phyloP scores from a whole-genome alignment of 2,113 vertebrate species.

The Heloderma charlesbogerti region DNA sequence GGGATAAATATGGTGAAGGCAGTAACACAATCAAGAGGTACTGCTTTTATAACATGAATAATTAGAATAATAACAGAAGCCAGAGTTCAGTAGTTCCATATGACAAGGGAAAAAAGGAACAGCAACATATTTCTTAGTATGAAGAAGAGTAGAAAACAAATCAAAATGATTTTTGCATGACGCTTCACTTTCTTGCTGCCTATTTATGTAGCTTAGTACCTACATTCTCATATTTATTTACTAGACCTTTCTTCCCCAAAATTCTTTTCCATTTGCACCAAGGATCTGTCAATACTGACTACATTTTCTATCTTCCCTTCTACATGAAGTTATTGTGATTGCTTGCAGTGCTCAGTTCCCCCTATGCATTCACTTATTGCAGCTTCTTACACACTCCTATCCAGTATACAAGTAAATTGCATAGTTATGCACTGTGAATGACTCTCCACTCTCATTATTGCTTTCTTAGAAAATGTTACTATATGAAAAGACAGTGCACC shows the following conservation, averaged over 20 bases:
- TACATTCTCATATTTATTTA: slow-evolving; percentile 18
- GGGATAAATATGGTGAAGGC: slow-evolving; percentile 36
- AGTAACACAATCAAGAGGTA: slow-evolving; percentile 35
- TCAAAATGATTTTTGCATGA: slow-evolving; percentile 34
- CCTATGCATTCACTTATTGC: slow-evolving; percentile 27
- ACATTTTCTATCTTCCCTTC: slow-evolving; percentile 24
- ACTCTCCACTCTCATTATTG: background rate
- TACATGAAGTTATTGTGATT: background rate
- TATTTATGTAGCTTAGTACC: slow-evolving; percentile 34
- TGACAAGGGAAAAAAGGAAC: background rate
- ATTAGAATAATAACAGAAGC: slow-evolving; percentile 36
- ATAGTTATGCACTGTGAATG: background rate
- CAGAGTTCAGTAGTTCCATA: slow-evolving; percentile 24
- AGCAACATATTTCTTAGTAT: slow-evolving; percentile 39
- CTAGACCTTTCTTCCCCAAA: slow-evolving; percentile 7
- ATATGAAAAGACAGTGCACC: slow-evolving; percentile 5
- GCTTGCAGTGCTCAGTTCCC: slow-evolving; percentile 28
- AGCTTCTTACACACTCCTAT: background rate
- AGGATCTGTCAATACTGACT: slow-evolving; percentile 46
- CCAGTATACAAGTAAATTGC: background rate
- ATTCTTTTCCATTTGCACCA: slow-evolving; percentile 48
- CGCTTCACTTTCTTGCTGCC: slow-evolving; percentile 23
- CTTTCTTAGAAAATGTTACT: background rate
- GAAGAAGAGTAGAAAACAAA: slow-evolving; percentile 47
- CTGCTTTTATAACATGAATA: slow-evolving; percentile 35